phyloP scores from a whole-genome alignment of 2,113 vertebrate species.

The Zosterops borbonicus region DNA sequence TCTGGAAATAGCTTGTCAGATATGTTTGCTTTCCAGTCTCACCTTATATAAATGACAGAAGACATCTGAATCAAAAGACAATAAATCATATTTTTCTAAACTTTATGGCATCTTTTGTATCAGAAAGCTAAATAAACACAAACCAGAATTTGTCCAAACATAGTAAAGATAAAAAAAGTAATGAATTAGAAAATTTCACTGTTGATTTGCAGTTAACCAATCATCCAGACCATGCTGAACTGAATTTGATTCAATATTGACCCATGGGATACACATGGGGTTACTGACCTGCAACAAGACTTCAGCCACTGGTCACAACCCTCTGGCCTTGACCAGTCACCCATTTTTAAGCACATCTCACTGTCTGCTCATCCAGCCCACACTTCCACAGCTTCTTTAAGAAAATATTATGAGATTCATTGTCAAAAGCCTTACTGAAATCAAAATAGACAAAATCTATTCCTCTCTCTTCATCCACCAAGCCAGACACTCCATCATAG shows the following conservation, averaged over 20 bases:
- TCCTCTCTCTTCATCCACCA: neutral
- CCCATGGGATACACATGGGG: neutral
- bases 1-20: conserved; percentile 56
- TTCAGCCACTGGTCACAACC: neutral
- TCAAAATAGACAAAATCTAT: neutral
- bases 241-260: neutral
- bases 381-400: neutral
- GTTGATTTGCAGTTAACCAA: neutral
- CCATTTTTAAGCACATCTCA: neutral
- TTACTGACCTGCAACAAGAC: neutral
- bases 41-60: conserved; percentile 48
- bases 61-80: conserved; percentile 39
- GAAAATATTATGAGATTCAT: neutral
- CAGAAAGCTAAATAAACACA: conserved; percentile 23
- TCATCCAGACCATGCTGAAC: neutral
- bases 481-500: neutral
- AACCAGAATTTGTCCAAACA: neutral
- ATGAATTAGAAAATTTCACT: neutral
- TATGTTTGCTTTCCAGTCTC: conserved; percentile 19
- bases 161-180: neutral
- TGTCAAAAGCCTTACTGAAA: neutral
- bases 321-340: neutral
- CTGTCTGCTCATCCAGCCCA: neutral
- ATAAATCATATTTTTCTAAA: conserved; percentile 18
- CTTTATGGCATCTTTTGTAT: conserved; percentile 15